Conservation (phyloP, 1,140 invertebrate species). For the Dolichoris vasculosae region DNA sequence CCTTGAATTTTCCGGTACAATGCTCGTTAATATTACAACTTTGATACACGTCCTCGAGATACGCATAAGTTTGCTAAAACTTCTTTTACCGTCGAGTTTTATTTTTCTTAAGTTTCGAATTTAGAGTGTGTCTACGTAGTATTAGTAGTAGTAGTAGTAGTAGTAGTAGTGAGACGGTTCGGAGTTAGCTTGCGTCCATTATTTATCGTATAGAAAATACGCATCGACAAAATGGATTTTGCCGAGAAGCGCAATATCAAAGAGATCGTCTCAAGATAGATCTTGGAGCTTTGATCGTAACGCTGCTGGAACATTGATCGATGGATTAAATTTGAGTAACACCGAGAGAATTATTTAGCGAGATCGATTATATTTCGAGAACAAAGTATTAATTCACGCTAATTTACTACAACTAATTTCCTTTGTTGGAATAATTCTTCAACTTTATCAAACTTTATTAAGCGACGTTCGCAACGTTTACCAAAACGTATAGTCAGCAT, state of each 20-base stretch:
- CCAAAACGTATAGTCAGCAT: neutral
- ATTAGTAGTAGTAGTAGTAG: too few species aligned
- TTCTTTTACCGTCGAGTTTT: neutral
- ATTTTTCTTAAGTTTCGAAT: constrained; percentile 67
- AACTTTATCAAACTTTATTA: neutral
- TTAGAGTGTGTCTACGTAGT: constrained; percentile 71
- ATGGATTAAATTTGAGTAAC: constrained; percentile 34
- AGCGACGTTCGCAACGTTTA: neutral
- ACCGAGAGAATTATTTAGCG: neutral
- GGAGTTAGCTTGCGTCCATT: constrained; percentile 54
- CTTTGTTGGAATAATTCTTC: neutral
- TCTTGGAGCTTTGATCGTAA: neutral
- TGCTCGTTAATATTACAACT: neutral
- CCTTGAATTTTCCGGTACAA: neutral
- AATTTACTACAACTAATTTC: neutral
- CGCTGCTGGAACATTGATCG: constrained; percentile 11
- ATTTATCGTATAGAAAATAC: neutral
- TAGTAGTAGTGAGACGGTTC: constrained; percentile 61
- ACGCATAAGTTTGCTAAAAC: neutral
- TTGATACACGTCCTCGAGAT: neutral
- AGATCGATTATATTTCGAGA: neutral
- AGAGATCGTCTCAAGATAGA: neutral
- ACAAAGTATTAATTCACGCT: neutral
- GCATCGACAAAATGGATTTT: constrained; percentile 3
- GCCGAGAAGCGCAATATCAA: constrained; percentile 21